phyloP scores from a whole-genome alignment of 2,888 invertebrate species.

The Anorthoa munda region DNA sequence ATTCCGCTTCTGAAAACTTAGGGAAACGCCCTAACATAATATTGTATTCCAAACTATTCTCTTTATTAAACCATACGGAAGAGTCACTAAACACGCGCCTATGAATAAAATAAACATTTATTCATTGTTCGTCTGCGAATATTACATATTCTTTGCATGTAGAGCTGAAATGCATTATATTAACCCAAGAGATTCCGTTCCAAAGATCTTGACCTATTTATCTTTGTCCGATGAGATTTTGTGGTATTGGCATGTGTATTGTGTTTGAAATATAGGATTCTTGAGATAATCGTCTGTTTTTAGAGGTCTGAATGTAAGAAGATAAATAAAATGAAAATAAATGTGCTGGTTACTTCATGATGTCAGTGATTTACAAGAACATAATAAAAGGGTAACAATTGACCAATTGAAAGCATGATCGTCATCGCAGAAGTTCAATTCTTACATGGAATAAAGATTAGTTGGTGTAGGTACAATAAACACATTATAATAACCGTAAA shows the following conservation, averaged over 20 bases:
- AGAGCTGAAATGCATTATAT: slow-evolving; percentile 49
- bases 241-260: slow-evolving; percentile 4
- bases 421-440: too few relatives aligned
- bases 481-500: too few relatives aligned
- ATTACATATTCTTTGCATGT: slow-evolving; percentile 55
- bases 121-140: slow-evolving; percentile 23
- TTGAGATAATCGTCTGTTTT: too few relatives aligned
- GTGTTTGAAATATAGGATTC: neutral
- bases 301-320: too few relatives aligned
- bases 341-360: too few relatives aligned
- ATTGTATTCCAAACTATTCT: neutral
- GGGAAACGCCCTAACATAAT: neutral
- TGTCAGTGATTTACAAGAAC: too few relatives aligned
- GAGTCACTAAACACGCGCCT: slow-evolving; percentile 18
- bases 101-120: slow-evolving; percentile 62
- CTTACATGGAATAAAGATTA: too few relatives aligned
- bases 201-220: slow-evolving; percentile 53
- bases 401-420: too few relatives aligned
- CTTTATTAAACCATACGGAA: slow-evolving; percentile 24
- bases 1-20: neutral
- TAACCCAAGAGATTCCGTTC: slow-evolving; percentile 18
- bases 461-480: too few relatives aligned
- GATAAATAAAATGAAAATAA: too few relatives aligned
- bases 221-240: slow-evolving; percentile 3
- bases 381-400: too few relatives aligned